Base-by-base conservation (phyloP, 2,888 invertebrate genomes). In the Hypena proboscidalis region DNA sequence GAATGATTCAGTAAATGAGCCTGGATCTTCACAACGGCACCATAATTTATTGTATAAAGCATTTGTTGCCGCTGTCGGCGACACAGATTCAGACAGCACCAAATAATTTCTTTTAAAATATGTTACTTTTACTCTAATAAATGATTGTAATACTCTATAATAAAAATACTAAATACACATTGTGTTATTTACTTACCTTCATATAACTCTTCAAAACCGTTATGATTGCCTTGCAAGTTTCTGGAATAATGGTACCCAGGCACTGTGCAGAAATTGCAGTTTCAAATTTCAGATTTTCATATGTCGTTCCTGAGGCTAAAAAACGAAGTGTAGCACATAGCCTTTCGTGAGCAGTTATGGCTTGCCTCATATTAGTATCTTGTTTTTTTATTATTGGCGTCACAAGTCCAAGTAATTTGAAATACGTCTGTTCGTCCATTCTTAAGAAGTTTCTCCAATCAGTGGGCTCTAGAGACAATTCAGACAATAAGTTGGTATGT, bases 331-430 rank as follows among this genome's bases (percentile, higher is more conserved):
- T 43, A 17, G 33, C 33, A 33, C n/a, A 15, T 8, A 33, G 33
- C 14, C 23, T 8, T 9, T 33, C 23, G 23, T 33, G 23, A 9
- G 14, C 15, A 23, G 15, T 23, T 4, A 32, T 59, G 67, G 67
- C 54, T 67, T 74, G 67, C 59, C 44, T 49, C 27, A 27, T 30
- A 13, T 21, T 42, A 26, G 11, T 41, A 33, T 41, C 14, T 29
- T 26, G 21, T 29, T 20, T 19, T 7, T 32, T 10, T 21, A 29
- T n/a, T n/a, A n/a, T n/a, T n/a, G n/a, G n/a, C 20, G 20, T 7
- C 6, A 20, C 20, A 3, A 20, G 20, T 20, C n/a, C n/a, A 5
- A 20, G n/a, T 20, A n/a, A n/a, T n/a, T n/a, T n/a, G n/a, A n/a
- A 17, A 17, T 29, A 29, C 29, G 29, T 29, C 1, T 15, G 29